Evolutionary conservation across 2,888 invertebrate species (phyloP).

Genomic region (Cerastis leucographa): DNA sequence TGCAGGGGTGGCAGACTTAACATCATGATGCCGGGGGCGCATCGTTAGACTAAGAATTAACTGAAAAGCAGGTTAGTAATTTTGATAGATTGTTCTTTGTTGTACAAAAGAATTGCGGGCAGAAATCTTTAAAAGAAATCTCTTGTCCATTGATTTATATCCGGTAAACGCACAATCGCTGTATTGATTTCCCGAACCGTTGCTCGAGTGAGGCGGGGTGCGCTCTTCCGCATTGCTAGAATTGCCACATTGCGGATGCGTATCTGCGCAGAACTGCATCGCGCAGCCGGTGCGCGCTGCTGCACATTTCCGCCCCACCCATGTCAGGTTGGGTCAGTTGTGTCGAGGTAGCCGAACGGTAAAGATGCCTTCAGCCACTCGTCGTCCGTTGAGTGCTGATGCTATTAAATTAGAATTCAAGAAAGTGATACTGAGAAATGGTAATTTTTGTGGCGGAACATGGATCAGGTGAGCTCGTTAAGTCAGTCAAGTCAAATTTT

Average conservation of each 20-base stretch:
- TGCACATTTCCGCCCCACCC: too few species aligned
- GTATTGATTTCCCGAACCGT: background rate
- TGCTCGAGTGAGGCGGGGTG: background rate
- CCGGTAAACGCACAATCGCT: background rate
- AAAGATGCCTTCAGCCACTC: too few species aligned
- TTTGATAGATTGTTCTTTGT: background rate
- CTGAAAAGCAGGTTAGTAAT: slow-evolving; percentile 4
- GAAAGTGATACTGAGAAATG: too few species aligned
- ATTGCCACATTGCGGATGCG: slow-evolving; percentile 11
- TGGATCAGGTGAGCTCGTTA: background rate
- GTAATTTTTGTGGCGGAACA: too few species aligned
- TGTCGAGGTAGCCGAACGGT: too few species aligned
- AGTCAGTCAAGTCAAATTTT: background rate
- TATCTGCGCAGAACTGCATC: too few species aligned
- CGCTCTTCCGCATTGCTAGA: background rate
- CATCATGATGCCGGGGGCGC: background rate
- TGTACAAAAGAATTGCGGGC: too few species aligned
- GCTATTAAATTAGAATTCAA: too few species aligned
- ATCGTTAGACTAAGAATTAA: background rate
- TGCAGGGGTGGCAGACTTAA: background rate
- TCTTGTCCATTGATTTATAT: background rate
- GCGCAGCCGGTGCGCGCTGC: too few species aligned
- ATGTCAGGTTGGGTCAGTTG: too few species aligned
- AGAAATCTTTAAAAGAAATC: background rate
- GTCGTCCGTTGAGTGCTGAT: too few species aligned